phyloP scores from a whole-genome alignment of 2,888 invertebrate genomes.

The Eupithecia insigniata region DNA sequence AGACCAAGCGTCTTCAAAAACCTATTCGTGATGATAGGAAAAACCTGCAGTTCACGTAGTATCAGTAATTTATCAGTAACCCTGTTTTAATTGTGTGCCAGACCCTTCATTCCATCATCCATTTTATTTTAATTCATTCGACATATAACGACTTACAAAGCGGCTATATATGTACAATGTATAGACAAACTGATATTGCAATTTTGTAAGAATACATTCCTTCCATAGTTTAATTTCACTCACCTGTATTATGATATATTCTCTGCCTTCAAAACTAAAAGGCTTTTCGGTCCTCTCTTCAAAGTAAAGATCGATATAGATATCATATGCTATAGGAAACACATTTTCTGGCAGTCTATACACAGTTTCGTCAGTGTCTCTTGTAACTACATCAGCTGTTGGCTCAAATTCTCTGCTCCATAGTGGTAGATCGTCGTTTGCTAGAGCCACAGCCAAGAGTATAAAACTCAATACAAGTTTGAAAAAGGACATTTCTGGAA shows the following conservation, averaged over 20 bases:
- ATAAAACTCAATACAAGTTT: conserved; percentile 48
- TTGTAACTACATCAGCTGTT: conserved; percentile 40
- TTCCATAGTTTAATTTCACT: conserved; percentile 12
- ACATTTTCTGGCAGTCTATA: conserved; percentile 72
- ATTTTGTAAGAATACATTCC: neutral
- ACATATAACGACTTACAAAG: neutral
- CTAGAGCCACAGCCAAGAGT: conserved; percentile 52
- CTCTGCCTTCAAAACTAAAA: conserved; percentile 71
- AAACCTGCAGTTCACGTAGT: too few species aligned
- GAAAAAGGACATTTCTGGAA: conserved; percentile 60
- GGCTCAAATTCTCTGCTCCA: conserved; percentile 66
- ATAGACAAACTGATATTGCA: neutral
- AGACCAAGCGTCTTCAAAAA: too few species aligned
- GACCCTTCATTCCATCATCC: neutral
- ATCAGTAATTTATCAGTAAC: too few species aligned
- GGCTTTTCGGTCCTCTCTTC: conserved; percentile 65
- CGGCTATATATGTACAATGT: neutral
- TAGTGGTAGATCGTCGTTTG: conserved; percentile 60
- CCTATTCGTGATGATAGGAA: too few species aligned
- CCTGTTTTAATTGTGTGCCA: too few species aligned
- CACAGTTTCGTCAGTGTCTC: conserved; percentile 50
- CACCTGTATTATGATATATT: conserved; percentile 68
- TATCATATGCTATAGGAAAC: conserved; percentile 71
- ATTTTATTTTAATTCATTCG: neutral
- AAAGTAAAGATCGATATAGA: conserved; percentile 72